Base-by-base conservation (phyloP, 2,797 vertebrate species). In the Pangasius sanitwongsei region DNA sequence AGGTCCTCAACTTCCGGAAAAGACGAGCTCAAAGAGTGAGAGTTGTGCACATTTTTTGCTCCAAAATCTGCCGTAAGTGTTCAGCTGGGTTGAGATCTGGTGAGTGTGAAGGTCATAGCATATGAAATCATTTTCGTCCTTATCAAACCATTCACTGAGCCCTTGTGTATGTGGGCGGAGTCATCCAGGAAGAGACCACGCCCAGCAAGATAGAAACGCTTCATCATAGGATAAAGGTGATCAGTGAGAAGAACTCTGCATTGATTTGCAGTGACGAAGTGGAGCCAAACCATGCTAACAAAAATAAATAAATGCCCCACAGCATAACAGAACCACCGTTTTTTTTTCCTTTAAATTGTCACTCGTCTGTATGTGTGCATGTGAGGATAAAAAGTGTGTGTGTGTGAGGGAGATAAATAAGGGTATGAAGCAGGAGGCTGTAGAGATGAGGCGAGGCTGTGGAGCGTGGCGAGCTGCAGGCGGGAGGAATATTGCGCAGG, bases 371-470 rank as follows among this genome's bases (percentile, higher is more conserved):
- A 48, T 41, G 69, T 77, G 82, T 88, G 87, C 7, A 34, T 84
- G 86, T 41, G 65, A 13, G 37, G 44, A 53, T 63, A 75, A 61
- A 85, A 85, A 65, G 53, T 67, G 59, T 53, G 31, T 72, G 87
- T 85, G 88, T 69, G 91, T 20, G 9, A 23, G 78, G 75, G 84
- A 55, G 84, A 86, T 82, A 90, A 88, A 89, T 87, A 91, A 87
- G 72, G 83, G 74, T 53, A 89, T 91, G 89, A 87, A 90, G 89
- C 88, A 28, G 91, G 82, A 83, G 91, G 84, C 65, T 89, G 88
- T 89, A 86, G 87, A 90, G 89, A 90, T 90, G 89, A 90, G 85
- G 89, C 83, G 83, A 87, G 86, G 84, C 85, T 82, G 78, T 90
- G 82, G 63, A 90, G 89, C 87, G 89, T 88, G 74, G 85, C 89